These are phyloP conservation scores for Amphimedon queenslandica DNA, from an alignment of 37 sponge, comb jelly and placozoan genomes.

Conservation along the genomic window DNA sequence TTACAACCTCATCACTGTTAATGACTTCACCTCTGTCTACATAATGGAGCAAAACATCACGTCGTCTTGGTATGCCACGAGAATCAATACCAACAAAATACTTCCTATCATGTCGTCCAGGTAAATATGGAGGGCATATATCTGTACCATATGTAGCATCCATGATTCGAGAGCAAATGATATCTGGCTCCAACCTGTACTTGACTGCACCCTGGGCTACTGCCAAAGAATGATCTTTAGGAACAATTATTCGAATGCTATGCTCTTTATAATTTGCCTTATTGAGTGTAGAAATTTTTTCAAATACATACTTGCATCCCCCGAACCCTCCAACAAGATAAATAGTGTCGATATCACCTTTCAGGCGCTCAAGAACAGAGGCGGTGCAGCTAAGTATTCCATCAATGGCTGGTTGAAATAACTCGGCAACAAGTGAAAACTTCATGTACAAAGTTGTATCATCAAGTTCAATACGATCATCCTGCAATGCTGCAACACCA, in stretches of 20 bases:
- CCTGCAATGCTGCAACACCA: neutral
- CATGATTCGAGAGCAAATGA: slow-evolving; percentile 7
- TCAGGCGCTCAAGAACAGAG: neutral
- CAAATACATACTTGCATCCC: slow-evolving; percentile 17
- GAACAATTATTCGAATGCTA: slow-evolving; percentile 14
- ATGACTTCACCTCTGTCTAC: slow-evolving; percentile 35
- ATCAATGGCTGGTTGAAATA: slow-evolving; percentile 12
- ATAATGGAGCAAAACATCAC: slow-evolving; percentile 18
- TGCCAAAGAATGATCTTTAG: slow-evolving; percentile 5
- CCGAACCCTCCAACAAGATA: slow-evolving; percentile 41
- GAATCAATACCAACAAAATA: neutral
- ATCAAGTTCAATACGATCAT: slow-evolving; percentile 1
- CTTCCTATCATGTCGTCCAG: slow-evolving; percentile 3
- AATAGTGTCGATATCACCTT: slow-evolving; percentile 6
- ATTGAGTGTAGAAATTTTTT: neutral
- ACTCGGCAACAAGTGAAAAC: slow-evolving; percentile 2
- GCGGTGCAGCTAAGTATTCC: slow-evolving; percentile 2
- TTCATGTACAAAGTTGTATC: neutral
- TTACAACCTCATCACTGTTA: slow-evolving; percentile 19
- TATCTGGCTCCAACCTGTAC: slow-evolving; percentile 7
- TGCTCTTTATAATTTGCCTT: neutral
- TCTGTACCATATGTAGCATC: slow-evolving; percentile 41
- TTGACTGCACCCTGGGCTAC: slow-evolving; percentile 29
- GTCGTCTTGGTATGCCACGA: neutral
- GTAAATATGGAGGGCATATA: slow-evolving; percentile 9